A percentile compares a stretch with the other conserved stretches of the same genome.
Conservation (phyloP, 2,113 vertebrate genomes). For the Speoplatyrhinus poulsoni region DNA sequence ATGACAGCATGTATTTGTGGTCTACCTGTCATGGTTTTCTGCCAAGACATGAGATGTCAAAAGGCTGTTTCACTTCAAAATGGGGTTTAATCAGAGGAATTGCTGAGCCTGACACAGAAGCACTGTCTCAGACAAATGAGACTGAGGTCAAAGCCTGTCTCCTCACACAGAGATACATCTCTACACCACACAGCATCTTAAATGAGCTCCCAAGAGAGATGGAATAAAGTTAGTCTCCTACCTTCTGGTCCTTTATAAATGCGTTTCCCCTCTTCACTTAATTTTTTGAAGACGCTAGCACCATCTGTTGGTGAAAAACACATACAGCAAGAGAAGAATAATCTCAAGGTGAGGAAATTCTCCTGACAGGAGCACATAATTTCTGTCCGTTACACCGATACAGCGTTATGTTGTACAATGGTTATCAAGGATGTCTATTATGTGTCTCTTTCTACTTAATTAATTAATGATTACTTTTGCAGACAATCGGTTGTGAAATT, state of each 20-base stretch:
- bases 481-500: too few species aligned
- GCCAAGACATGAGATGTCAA: not conserved
- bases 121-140: slow-evolving; percentile 22
- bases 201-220: slow-evolving; percentile 41
- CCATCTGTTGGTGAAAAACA: not conserved
- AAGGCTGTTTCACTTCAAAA: slow-evolving; percentile 4
- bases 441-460: too few species aligned
- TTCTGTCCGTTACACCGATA: too few species aligned
- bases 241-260: not conserved
- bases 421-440: too few species aligned
- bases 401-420: too few species aligned
- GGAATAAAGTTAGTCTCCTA: slow-evolving; percentile 23
- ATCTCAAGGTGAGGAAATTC: too few species aligned
- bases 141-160: slow-evolving; percentile 27
- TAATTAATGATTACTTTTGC: too few species aligned
- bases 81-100: not conserved
- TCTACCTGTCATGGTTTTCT: slow-evolving; percentile 8
- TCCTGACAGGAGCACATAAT: too few species aligned
- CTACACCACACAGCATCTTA: slow-evolving; percentile 26
- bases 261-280: not conserved
- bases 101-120: slow-evolving; percentile 4
- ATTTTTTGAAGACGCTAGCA: slow-evolving; percentile 1
- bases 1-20: not conserved
- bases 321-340: too few species aligned
- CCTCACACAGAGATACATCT: slow-evolving; percentile 4